Percentiles rank a stretch among this genome's conserved stretches.
Evolutionary conservation across 2,113 vertebrate genomes (phyloP).

Genomic region (Anoura caudifer): DNA sequence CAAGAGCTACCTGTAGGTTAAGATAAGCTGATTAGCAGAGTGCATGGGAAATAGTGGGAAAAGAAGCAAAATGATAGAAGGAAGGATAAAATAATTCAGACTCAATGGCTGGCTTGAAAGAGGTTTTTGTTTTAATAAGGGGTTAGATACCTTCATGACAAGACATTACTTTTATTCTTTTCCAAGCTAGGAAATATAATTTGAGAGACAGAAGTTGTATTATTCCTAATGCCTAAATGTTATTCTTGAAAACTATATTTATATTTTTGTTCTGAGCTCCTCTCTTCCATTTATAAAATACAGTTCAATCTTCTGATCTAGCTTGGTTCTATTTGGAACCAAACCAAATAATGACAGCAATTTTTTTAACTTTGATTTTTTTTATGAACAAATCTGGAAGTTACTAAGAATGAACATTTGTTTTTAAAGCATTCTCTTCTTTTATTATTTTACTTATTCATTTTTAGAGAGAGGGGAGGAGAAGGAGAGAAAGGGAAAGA

Average conservation of each 20-base stretch:
- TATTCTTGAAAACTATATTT: constrained; percentile 19
- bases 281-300: not conserved
- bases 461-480: too few species aligned
- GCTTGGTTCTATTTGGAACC: constrained; percentile 12
- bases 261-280: not conserved
- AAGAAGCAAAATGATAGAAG: constrained; percentile 1
- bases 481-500: too few species aligned
- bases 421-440: not conserved
- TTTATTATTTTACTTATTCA: too few species aligned
- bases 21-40: not conserved
- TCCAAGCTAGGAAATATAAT: not conserved
- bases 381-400: not conserved
- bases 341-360: not conserved
- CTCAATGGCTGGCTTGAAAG: not conserved
- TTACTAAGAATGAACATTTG: not conserved
- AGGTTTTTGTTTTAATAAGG: constrained; percentile 23
- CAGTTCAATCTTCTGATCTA: not conserved
- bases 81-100: constrained; percentile 30
- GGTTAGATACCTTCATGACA: not conserved
- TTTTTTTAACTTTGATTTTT: not conserved
- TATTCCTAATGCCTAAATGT: not conserved
- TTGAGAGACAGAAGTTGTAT: not conserved
- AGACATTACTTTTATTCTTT: constrained; percentile 13
- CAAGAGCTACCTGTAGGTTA: not conserved
- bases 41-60: not conserved